A percentile compares a stretch with the other conserved stretches of the same genome.
phyloP scores from a whole-genome alignment of 1,140 invertebrate genomes.

The Listronotus oregonensis region DNA sequence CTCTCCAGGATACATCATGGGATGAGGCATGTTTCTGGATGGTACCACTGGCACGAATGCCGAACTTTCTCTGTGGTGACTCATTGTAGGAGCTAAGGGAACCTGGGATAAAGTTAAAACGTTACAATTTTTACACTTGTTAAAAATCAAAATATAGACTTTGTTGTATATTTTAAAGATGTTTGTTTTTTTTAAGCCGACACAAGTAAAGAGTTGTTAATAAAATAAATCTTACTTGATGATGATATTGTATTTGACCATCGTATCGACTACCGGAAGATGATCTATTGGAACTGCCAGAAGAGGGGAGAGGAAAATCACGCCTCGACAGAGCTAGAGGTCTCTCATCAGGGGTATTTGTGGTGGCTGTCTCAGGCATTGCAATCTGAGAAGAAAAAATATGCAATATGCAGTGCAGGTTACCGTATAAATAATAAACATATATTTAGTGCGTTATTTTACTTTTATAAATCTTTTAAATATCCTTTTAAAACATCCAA shows the following conservation, averaged over 20 bases:
- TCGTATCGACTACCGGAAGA: slow-evolving; percentile 62
- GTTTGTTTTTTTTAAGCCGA: too few relatives aligned
- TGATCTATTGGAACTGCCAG: slow-evolving; percentile 36
- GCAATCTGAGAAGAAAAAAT: slow-evolving; percentile 27
- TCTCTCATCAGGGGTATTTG: slow-evolving; percentile 42
- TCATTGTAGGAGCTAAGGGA: slow-evolving; percentile 55
- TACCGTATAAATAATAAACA: too few relatives aligned
- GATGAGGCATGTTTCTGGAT: slow-evolving; percentile 66
- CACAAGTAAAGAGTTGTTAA: too few relatives aligned
- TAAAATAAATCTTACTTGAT: slow-evolving; percentile 57
- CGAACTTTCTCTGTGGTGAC: slow-evolving; percentile 74
- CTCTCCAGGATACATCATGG: slow-evolving; percentile 69
- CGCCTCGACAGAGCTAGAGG: slow-evolving; percentile 45
- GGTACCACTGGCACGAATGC: slow-evolving; percentile 85
- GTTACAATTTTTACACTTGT: too few relatives aligned
- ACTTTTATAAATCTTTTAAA: too few relatives aligned
- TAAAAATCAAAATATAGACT: too few relatives aligned
- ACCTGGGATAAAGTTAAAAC: slow-evolving; percentile 23
- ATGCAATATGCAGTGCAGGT: too few relatives aligned
- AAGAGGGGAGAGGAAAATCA: slow-evolving; percentile 44
- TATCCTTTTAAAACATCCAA: too few relatives aligned
- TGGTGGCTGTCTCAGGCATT: slow-evolving; percentile 47
- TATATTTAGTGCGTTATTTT: too few relatives aligned
- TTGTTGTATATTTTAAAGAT: too few relatives aligned
- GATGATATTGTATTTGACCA: slow-evolving; percentile 70